phyloP scores from a whole-genome alignment of 2,113 vertebrate species.

The Kobus ellipsiprymnus region DNA sequence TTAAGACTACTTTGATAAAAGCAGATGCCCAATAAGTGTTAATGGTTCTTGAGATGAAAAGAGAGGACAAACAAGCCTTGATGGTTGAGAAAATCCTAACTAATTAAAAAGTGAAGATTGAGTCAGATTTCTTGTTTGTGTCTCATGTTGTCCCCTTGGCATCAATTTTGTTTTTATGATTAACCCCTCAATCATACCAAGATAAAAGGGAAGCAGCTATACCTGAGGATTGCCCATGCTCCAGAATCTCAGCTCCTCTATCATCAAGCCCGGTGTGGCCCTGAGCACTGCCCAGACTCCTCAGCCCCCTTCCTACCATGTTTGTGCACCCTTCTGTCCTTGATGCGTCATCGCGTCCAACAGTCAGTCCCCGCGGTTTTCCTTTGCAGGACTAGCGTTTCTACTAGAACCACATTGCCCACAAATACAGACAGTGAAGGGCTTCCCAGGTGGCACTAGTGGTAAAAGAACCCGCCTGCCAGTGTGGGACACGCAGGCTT shows the following conservation, averaged over 20 bases:
- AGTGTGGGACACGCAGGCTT: neutral
- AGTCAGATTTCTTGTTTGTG: neutral
- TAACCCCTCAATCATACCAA: neutral
- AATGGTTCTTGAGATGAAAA: neutral
- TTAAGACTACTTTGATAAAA: neutral
- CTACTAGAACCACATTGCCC: neutral
- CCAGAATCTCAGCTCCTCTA: neutral
- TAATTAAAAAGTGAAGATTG: neutral
- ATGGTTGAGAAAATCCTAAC: neutral
- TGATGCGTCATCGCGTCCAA: neutral
- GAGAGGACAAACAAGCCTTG: neutral
- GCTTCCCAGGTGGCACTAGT: neutral
- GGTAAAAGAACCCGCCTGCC: neutral
- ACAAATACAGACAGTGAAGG: neutral
- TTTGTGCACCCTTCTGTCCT: neutral
- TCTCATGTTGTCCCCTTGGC: neutral
- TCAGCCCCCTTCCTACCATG: neutral
- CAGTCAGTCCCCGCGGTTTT: rapidly evolving
- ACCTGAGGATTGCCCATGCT: neutral
- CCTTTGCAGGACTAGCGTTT: neutral
- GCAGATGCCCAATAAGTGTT: neutral
- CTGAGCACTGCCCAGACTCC: neutral
- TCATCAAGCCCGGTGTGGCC: rapidly evolving
- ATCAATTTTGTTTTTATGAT: neutral
- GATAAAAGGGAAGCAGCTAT: neutral